Percentiles rank a stretch among this genome's conserved stretches.
Evolutionary conservation across 2,113 vertebrate genomes (phyloP).

Genomic region (Urocitellus parryii): DNA sequence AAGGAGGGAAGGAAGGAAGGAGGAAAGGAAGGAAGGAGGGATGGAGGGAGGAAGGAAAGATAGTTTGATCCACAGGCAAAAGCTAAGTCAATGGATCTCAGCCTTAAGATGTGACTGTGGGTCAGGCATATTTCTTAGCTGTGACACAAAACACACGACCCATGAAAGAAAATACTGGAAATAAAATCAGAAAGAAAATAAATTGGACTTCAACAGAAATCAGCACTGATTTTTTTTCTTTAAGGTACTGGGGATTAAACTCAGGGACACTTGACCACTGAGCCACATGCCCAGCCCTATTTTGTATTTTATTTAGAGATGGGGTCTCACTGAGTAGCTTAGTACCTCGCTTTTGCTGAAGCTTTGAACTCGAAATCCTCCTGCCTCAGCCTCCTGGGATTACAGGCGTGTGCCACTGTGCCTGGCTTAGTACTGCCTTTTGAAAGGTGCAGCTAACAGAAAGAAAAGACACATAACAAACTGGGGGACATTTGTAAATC

Average conservation of each 20-base stretch:
- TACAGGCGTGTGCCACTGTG: too few relatives aligned
- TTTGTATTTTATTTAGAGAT: too few relatives aligned
- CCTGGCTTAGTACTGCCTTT: neutral
- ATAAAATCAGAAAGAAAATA: neutral
- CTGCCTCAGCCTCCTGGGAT: too few relatives aligned
- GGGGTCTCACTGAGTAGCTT: too few relatives aligned
- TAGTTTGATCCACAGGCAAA: neutral
- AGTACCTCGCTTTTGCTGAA: too few relatives aligned
- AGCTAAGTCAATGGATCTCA: neutral
- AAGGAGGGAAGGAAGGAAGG: too few relatives aligned
- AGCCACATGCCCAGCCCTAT: too few relatives aligned
- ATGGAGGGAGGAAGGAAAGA: neutral
- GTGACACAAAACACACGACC: neutral
- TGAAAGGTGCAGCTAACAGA: neutral
- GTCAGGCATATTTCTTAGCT: neutral
- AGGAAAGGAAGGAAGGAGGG: too few relatives aligned
- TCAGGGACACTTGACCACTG: too few relatives aligned
- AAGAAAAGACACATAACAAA: neutral
- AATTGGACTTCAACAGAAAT: neutral
- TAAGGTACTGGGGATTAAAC: too few relatives aligned
- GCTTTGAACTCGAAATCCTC: too few relatives aligned
- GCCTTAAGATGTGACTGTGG: neutral
- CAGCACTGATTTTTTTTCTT: neutral
- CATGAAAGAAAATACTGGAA: neutral
- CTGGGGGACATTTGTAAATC: neutral